A percentile compares a stretch with the other conserved stretches of the same genome.
These are phyloP conservation scores for Liparis tanakae DNA, from an alignment of 2,797 vertebrate species.

Conservation along the genomic window DNA sequence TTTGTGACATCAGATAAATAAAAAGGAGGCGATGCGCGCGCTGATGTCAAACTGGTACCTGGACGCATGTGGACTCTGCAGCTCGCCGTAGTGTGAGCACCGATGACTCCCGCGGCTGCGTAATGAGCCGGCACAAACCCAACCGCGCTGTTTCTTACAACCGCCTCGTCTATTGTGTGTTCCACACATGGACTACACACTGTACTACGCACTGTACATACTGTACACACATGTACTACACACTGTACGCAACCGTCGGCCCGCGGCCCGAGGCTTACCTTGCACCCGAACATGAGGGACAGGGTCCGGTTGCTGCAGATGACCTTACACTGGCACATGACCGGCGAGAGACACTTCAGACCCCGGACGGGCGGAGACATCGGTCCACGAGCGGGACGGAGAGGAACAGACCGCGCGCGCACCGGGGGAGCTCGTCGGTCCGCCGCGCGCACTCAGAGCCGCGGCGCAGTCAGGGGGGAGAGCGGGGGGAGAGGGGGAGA, in stretches of 20 bases:
- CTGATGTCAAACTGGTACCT: constrained; percentile 24
- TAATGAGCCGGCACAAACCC: background rate
- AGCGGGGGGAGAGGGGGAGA: constrained; percentile 25
- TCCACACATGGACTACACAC: too few species aligned
- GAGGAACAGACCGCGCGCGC: constrained; percentile 50
- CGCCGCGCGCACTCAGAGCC: constrained; percentile 53
- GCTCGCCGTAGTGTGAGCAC: constrained; percentile 31
- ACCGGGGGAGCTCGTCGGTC: constrained; percentile 47
- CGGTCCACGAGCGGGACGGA: constrained; percentile 67
- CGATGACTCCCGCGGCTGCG: constrained; percentile 27
- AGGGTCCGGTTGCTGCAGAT: constrained; percentile 89
- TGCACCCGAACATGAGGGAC: constrained; percentile 87
- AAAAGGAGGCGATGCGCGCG: constrained; percentile 3
- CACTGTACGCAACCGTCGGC: background rate
- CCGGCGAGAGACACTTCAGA: constrained; percentile 86
- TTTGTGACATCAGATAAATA: constrained; percentile 2
- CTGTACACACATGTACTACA: too few species aligned
- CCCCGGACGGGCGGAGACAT: constrained; percentile 85
- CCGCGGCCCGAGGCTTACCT: constrained; percentile 72
- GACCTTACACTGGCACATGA: constrained; percentile 90
- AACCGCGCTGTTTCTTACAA: constrained; percentile 3
- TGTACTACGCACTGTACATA: too few species aligned
- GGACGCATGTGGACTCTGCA: constrained; percentile 26
- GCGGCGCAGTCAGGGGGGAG: constrained; percentile 39
- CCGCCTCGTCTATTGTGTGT: constrained; percentile 11